Evolutionary conservation across 2,888 invertebrate genomes (phyloP), one percentile per base, ranked within the genome.

Genomic region (Nomada fabriciana): DNA sequence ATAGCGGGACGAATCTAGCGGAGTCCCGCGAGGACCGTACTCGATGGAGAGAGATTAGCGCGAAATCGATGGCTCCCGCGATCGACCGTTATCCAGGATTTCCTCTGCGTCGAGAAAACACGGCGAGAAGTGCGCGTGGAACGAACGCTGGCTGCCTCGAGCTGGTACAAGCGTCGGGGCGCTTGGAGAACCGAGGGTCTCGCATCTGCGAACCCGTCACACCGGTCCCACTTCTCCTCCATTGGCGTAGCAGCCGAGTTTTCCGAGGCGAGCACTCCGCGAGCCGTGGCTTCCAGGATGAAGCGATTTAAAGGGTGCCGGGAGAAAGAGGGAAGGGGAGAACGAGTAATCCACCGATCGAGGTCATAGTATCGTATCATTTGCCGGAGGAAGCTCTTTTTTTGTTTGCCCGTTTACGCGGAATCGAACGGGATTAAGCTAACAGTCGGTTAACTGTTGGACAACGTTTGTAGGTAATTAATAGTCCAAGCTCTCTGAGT

Each of bases 191-290:
- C 72, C 77, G 76, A 83, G 88, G 88, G 82, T 82, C 88, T 89
- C 89, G 90, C 91, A 92, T 93, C 92, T 93, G 92, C 93, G 90
- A 91, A 93, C 93, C 91, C 91, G 93, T 93, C 93, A 92, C 89
- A 93, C 93, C 93, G 92, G 93, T 93, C 93, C 88, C 90, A 88
- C 89, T 91, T 90, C 85, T 87, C 76, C 43, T 15, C 55, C 93
- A 93, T 36, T 91, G 92, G 92, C 92, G 93, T 91, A 90, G 83
- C 36, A 67, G 36, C 23, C 20, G 68, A 29, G 43, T 59, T 73
- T 64, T 20, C 72, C 60, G 36, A 20, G 11, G 1, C 10, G 9
- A 23, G 20, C 11, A 18, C 18, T 18, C 13, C 43, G 10, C 57
- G 20, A 68, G 47, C 23, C 0, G 53, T 18, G 60, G 23, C 25